Evolutionary conservation across 2,888 invertebrate genomes (phyloP).

Genomic region (Leptopilina drosophilae): DNA sequence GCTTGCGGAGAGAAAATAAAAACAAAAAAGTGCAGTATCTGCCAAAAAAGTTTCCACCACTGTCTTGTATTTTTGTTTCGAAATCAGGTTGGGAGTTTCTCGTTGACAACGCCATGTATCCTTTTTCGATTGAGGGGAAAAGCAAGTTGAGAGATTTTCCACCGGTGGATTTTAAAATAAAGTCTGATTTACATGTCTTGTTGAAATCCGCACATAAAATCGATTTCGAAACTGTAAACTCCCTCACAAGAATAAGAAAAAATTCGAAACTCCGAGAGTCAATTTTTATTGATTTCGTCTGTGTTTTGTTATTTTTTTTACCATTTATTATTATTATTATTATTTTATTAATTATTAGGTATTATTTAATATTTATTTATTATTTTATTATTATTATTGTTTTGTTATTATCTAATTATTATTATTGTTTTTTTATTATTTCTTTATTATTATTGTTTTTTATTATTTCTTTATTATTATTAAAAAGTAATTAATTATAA

Average conservation of each 20-base stretch:
- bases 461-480: too few species aligned
- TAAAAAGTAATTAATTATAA: too few species aligned
- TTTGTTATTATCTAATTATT: too few species aligned
- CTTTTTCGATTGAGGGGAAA: constrained; percentile 11
- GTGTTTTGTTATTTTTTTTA: too few species aligned
- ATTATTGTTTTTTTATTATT: too few species aligned
- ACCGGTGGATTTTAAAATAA: constrained; percentile 26
- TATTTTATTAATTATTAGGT: too few species aligned
- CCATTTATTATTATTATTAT: too few species aligned
- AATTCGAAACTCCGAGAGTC: neutral
- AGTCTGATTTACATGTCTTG: constrained; percentile 22
- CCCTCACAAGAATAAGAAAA: neutral
- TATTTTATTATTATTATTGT: too few species aligned
- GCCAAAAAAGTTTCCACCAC: constrained; percentile 24
- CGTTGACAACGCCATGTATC: constrained; percentile 35
- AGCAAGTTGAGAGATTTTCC: constrained; percentile 18
- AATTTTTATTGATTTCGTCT: neutral
- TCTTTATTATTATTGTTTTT: too few species aligned
- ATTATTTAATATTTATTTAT: too few species aligned
- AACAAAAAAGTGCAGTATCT: neutral
- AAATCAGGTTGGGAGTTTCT: constrained; percentile 17
- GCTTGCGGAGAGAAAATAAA: neutral
- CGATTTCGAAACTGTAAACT: neutral
- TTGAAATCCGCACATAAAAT: constrained; percentile 9
- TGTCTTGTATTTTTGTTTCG: constrained; percentile 22